Evolutionary conservation across 2,888 invertebrate species (phyloP).

Genomic region (Mythimna loreyi): DNA sequence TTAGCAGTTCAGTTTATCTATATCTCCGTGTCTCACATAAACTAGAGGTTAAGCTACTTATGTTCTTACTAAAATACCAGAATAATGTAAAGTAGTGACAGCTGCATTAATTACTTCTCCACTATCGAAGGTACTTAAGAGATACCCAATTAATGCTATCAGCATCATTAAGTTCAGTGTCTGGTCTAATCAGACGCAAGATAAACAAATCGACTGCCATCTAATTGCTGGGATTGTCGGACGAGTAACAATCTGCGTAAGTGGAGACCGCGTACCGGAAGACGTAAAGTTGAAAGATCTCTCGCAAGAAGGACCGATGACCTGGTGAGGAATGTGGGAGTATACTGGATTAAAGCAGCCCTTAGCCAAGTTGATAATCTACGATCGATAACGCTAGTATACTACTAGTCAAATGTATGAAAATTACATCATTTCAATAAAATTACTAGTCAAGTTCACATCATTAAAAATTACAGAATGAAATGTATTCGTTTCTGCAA

Average conservation of each 20-base stretch:
- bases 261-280: neutral
- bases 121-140: neutral
- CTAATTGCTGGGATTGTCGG: constrained; percentile 10
- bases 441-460: no score
- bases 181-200: neutral
- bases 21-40: neutral
- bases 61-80: neutral
- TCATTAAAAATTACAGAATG: no score
- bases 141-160: constrained; percentile 6
- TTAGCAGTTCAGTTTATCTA: neutral
- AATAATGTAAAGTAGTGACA: neutral
- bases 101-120: constrained; percentile 3
- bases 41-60: neutral
- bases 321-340: neutral
- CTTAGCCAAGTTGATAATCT: no score
- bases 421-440: no score
- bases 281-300: neutral
- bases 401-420: no score
- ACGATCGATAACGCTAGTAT: no score
- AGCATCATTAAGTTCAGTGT: constrained; percentile 3
- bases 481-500: no score
- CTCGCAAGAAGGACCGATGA: neutral
- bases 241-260: neutral
- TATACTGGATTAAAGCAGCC: neutral
- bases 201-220: constrained; percentile 19